Evolutionary conservation across 1,140 invertebrate genomes (phyloP), one percentile per base, ranked within the genome.

Genomic region (Wasmannia auropunctata): DNA sequence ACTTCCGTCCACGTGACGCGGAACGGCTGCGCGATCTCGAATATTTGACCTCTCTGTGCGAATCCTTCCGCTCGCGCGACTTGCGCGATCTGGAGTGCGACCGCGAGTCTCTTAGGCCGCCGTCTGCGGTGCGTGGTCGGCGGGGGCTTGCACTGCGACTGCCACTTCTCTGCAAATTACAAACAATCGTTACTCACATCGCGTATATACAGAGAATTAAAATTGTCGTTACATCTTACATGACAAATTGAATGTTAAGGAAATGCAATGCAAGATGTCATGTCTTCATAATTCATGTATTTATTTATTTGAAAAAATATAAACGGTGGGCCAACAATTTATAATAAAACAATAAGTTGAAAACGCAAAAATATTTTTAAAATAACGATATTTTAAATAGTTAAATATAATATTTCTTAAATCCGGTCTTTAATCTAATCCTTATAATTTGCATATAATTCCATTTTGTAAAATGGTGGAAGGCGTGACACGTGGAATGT

Each of bases 11-110:
- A 3, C 94, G 90, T 16, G 92, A 93, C 3, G 92, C 85, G 0
- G 95, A 94, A 75, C 94, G 92, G 70, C 94, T 95, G 1, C 94
- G 87, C 5, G 95, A 95, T 60, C 93, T 92, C 2, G 94, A 95
- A 40, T 94, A 95, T 56, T 95, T 95, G 3, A 93, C 90, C 3
- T 92, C 81, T 31, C 94, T 93, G 63, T 93, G 94, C 34, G 87
- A 84, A 58, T 93, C 92, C 75, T 93, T 95, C 14, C 91, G 91
- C 25, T 93, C 94, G 6, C 91, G 79, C 6, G 90, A 95, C 65
- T 93, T 94, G 0, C 93, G 90, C n/a, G 93, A 95, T 49, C 92
- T 91, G 8, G 95, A 95, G 43, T 94, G 92, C 40, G 94, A 95
- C 28, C 94, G 91, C 0, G 94, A 95, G 16, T 94, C 93, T 34